Conservation (phyloP, 2,797 vertebrate species). For the Neoniphon sammara region DNA sequence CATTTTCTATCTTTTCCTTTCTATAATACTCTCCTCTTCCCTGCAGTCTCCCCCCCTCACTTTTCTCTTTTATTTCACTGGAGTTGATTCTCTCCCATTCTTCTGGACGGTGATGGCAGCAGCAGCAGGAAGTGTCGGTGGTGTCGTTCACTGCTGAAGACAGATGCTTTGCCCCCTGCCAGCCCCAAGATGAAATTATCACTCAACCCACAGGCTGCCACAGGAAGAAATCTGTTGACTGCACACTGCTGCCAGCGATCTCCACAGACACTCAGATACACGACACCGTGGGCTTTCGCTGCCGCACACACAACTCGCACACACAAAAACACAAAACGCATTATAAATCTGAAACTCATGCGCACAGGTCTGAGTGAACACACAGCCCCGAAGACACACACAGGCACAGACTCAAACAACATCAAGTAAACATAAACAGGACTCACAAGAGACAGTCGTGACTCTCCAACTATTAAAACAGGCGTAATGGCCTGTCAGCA, state of each 20-base stretch:
- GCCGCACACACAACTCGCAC: background rate
- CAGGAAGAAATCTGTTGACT: slow-evolving; percentile 10
- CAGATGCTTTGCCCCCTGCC: slow-evolving; percentile 19
- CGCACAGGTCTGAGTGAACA: background rate
- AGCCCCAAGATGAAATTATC: slow-evolving; percentile 29
- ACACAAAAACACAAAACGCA: background rate
- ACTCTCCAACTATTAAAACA: background rate
- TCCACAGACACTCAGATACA: background rate
- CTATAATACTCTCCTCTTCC: background rate
- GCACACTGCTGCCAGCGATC: slow-evolving; percentile 8
- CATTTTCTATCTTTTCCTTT: background rate
- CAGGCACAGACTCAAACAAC: background rate
- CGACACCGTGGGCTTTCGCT: background rate
- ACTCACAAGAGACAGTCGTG: background rate
- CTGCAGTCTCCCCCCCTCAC: background rate
- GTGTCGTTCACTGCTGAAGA: background rate
- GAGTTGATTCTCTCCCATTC: background rate
- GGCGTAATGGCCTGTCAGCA: no score
- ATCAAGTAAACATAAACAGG: background rate
- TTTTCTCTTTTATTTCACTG: background rate
- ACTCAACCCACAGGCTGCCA: slow-evolving; percentile 12
- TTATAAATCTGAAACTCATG: background rate
- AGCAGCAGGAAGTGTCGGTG: slow-evolving; percentile 8
- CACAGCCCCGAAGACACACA: background rate
- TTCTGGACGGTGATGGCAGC: background rate